Conservation (phyloP, 2,797 vertebrate genomes). For the Huso huso region DNA sequence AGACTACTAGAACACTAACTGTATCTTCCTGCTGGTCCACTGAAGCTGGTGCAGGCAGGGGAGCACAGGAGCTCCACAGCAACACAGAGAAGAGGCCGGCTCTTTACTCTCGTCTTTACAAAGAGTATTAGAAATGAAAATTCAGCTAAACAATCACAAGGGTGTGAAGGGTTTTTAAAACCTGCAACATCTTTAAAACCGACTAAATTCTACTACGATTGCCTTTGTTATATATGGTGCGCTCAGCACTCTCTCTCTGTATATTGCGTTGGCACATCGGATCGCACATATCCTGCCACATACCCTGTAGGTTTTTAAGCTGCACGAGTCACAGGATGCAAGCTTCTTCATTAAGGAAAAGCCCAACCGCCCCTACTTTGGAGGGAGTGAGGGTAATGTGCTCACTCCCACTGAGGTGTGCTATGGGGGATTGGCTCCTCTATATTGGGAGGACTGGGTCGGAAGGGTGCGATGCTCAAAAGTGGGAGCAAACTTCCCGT, state of each 20-base stretch:
- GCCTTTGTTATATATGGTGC: constrained; percentile 42
- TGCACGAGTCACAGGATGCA: constrained; percentile 4
- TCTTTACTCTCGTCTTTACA: no score
- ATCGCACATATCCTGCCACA: constrained; percentile 7
- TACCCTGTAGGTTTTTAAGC: constrained; percentile 1
- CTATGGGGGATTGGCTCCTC: no score
- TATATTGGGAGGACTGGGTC: no score
- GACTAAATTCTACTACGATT: constrained; percentile 45
- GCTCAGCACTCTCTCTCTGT: not conserved
- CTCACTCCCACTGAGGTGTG: no score
- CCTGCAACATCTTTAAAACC: constrained; percentile 35
- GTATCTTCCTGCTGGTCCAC: no score
- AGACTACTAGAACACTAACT: no score
- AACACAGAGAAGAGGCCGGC: no score
- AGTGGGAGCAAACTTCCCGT: no score
- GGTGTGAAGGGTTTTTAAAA: constrained; percentile 19
- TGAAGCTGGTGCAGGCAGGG: no score
- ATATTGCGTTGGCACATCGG: not conserved
- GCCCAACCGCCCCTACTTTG: constrained; percentile 35
- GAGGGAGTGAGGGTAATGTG: constrained; percentile 29
- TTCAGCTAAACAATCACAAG: not conserved
- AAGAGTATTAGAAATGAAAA: no score
- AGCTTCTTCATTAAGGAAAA: constrained; percentile 6
- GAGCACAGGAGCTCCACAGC: no score
- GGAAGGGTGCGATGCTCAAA: no score